Percentiles rank a stretch among this genome's conserved stretches.
Conservation (phyloP, 2,113 vertebrate species). For the Isichthys henryi region DNA sequence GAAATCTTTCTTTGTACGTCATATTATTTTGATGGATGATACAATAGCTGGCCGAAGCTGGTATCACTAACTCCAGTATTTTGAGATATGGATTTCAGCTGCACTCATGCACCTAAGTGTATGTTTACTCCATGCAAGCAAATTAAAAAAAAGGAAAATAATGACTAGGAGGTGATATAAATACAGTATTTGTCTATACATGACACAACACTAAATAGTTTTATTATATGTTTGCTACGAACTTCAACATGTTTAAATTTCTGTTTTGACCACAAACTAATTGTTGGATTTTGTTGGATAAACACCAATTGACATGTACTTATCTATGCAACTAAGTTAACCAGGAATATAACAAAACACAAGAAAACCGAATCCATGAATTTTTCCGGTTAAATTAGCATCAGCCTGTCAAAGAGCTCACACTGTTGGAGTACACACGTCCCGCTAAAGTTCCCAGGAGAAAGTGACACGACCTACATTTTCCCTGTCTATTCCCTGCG, state of each 20-base stretch:
- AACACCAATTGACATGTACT: not conserved
- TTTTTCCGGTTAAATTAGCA: not conserved
- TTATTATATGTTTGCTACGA: not conserved
- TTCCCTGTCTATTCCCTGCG: not conserved
- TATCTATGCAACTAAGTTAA: not conserved
- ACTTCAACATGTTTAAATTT: not conserved
- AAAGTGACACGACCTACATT: not conserved
- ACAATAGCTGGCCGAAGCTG: not conserved
- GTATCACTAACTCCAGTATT: not conserved
- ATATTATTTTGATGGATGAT: not conserved
- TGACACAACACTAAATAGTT: not conserved
- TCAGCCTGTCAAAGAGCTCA: not conserved
- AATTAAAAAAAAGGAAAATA: not conserved
- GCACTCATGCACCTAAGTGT: not conserved
- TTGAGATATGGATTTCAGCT: not conserved
- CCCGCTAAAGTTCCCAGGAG: not conserved
- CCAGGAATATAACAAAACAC: not conserved
- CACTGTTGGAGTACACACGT: not conserved
- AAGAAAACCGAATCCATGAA: not conserved
- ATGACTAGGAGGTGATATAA: not conserved
- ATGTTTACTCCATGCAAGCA: not conserved
- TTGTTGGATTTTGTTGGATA: not conserved
- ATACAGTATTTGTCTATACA: not conserved
- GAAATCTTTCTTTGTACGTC: not conserved
- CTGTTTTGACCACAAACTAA: not conserved